Conservation (phyloP, 64 coral and sea anemone genomes). For the Montipora cactus region DNA sequence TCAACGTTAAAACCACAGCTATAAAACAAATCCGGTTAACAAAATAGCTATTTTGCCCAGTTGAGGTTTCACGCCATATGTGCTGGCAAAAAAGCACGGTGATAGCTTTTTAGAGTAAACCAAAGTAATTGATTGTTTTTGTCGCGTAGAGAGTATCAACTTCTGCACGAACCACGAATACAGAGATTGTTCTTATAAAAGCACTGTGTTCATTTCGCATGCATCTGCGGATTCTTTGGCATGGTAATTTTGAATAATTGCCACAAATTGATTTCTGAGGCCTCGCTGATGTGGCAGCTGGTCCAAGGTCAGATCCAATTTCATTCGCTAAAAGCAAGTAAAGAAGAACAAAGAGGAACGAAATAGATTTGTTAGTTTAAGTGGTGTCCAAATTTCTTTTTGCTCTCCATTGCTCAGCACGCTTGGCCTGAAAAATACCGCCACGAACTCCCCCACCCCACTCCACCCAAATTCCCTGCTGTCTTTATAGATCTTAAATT, state of each 20-base stretch:
- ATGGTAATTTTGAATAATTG: constrained; percentile 53
- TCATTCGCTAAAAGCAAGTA: constrained; percentile 26
- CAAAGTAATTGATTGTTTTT: constrained; percentile 8
- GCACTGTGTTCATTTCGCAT: neutral
- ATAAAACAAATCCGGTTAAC: constrained; percentile 82
- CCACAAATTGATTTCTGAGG: constrained; percentile 36
- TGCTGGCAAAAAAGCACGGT: constrained; percentile 4
- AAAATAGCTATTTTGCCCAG: constrained; percentile 28
- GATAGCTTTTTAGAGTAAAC: constrained; percentile 6
- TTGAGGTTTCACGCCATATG: constrained; percentile 31
- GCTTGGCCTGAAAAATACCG: neutral
- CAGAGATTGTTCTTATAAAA: neutral
- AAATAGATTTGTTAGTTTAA: constrained; percentile 44
- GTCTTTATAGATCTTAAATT: neutral
- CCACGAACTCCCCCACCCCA: neutral
- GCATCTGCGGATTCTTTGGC: constrained; percentile 56
- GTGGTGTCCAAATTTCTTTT: constrained; percentile 5
- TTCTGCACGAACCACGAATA: neutral
- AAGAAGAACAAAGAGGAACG: constrained; percentile 10
- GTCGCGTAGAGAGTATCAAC: constrained; percentile 26
- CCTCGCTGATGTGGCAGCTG: constrained; percentile 55
- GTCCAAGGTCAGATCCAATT: constrained; percentile 14
- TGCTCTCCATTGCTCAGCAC: neutral
- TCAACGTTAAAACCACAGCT: constrained; percentile 71
- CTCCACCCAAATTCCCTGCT: neutral